Evolutionary conservation across 2,888 invertebrate species (phyloP).

Genomic region (Hetaerina titia): DNA sequence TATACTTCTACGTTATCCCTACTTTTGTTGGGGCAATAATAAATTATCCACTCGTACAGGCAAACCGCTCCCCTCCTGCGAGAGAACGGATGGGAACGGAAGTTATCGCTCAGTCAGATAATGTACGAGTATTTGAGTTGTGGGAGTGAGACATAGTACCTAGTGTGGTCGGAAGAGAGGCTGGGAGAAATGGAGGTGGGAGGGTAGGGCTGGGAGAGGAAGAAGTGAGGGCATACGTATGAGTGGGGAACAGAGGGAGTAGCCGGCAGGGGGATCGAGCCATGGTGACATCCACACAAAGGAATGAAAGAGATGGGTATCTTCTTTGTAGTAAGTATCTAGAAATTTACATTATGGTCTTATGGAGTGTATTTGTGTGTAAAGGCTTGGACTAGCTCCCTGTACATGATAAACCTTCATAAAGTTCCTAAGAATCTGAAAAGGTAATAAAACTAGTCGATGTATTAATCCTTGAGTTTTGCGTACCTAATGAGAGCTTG

Average conservation of each 20-base stretch:
- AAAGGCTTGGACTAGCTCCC: not conserved
- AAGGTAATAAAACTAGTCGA: not conserved
- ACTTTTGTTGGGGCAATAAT: constrained; percentile 31
- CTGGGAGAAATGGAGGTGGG: not conserved
- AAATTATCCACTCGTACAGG: constrained; percentile 27
- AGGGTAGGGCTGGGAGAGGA: not conserved
- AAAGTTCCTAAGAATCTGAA: not conserved
- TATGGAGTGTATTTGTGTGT: not conserved
- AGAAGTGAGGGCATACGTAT: not conserved
- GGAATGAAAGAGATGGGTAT: not conserved
- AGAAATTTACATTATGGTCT: not conserved
- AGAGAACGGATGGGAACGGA: constrained; percentile 16
- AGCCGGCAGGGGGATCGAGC: not conserved
- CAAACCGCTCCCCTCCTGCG: not conserved
- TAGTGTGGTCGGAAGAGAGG: not conserved
- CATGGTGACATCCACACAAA: not conserved
- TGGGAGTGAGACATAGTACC: not conserved
- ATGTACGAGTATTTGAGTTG: not conserved
- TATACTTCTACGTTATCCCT: not conserved
- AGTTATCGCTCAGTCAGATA: constrained; percentile 66
- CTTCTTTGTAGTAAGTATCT: not conserved
- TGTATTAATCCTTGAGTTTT: not conserved
- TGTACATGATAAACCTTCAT: not conserved
- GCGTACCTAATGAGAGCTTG: too few relatives aligned
- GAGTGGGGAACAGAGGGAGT: not conserved